phyloP scores from a whole-genome alignment of 2,888 invertebrate species.

The Azorinus chamasolen region DNA sequence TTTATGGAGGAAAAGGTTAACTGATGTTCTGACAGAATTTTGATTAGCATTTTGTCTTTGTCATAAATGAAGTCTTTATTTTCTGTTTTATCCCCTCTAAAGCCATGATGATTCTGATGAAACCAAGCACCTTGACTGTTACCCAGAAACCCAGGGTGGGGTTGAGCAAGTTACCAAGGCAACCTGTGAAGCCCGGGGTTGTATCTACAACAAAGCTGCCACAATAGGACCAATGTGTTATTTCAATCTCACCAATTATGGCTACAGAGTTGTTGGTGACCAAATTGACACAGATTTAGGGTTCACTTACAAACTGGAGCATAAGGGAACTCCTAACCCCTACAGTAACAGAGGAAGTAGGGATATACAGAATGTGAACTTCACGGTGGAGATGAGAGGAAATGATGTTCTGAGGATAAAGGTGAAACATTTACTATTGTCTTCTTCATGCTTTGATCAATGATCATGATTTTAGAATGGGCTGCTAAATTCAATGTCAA shows the following conservation, averaged over 20 bases:
- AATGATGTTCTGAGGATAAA: slow-evolving; percentile 68
- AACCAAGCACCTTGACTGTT: slow-evolving; percentile 65
- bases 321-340: slow-evolving; percentile 49
- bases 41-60: too few species aligned
- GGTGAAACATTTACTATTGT: too few species aligned
- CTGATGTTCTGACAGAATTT: too few species aligned
- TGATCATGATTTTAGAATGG: too few species aligned
- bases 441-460: too few species aligned
- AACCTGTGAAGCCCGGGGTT: slow-evolving; percentile 68
- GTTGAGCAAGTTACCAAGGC: slow-evolving; percentile 61
- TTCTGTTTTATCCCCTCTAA: too few species aligned
- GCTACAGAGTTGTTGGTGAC: slow-evolving; percentile 61
- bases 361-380: slow-evolving; percentile 53
- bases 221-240: slow-evolving; percentile 64
- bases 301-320: slow-evolving; percentile 49
- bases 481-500: too few species aligned
- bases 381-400: slow-evolving; percentile 69
- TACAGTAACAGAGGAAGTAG: slow-evolving; percentile 48
- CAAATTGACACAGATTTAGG: slow-evolving; percentile 57
- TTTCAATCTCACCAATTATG: slow-evolving; percentile 61
- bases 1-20: too few species aligned
- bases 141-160: slow-evolving; percentile 71
- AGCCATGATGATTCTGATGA: slow-evolving; percentile 21
- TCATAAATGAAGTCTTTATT: too few species aligned
- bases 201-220: slow-evolving; percentile 60